Conservation (phyloP, 2,797 vertebrate genomes). For the Petrocephalus sullivani region DNA sequence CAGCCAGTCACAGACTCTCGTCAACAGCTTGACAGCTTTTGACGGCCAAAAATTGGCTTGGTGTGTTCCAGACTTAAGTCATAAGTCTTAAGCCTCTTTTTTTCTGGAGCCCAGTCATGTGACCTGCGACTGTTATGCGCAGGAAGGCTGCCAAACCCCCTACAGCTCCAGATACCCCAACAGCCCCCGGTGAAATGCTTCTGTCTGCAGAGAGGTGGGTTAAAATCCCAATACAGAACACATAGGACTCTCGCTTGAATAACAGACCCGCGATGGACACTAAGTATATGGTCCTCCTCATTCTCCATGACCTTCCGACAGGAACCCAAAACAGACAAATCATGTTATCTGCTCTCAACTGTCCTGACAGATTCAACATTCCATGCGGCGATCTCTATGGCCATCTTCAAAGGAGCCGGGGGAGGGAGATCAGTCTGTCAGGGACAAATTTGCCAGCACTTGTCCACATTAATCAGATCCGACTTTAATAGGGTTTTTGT, state of each 20-base stretch:
- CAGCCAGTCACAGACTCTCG: neutral
- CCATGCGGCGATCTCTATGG: neutral
- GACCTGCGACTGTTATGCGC: neutral
- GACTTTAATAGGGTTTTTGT: neutral
- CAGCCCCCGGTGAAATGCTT: neutral
- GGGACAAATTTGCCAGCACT: neutral
- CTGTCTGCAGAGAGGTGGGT: neutral
- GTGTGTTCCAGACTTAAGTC: neutral
- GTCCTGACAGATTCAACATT: neutral
- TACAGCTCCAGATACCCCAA: neutral
- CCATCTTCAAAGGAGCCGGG: neutral
- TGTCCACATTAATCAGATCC: neutral
- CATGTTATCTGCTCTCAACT: neutral
- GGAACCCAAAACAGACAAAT: neutral
- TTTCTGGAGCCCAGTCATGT: neutral
- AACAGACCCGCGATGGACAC: neutral
- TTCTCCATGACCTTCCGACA: neutral
- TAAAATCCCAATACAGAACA: neutral
- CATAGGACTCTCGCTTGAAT: neutral
- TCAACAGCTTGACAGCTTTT: neutral
- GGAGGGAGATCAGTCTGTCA: neutral
- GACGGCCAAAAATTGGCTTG: neutral
- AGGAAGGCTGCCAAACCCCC: neutral
- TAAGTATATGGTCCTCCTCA: neutral
- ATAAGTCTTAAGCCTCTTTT: neutral